A percentile compares a stretch with the other conserved stretches of the same genome.
Evolutionary conservation across 1,140 invertebrate species (phyloP).

Genomic region (Homarus americanus): DNA sequence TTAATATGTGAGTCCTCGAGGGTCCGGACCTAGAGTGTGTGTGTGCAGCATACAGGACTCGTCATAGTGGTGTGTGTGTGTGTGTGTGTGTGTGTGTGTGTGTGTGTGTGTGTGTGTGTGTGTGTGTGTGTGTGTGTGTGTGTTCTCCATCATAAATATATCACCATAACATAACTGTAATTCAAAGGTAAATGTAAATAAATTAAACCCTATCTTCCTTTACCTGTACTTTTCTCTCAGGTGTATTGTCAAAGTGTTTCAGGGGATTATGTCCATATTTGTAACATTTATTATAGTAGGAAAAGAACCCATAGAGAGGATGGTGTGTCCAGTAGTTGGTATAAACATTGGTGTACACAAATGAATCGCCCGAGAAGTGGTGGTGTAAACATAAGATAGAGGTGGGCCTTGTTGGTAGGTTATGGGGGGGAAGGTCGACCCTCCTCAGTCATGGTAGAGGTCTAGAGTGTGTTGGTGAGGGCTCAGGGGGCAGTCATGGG

Average conservation of each 20-base stretch:
- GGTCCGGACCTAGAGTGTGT: no score
- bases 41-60: neutral
- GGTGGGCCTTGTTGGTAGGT: no score
- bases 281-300: neutral
- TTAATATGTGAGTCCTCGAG: no score
- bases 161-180: neutral
- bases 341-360: neutral
- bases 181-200: neutral
- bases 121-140: conserved; percentile 20
- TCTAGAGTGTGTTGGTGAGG: neutral
- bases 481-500: neutral
- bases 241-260: no score
- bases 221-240: no score
- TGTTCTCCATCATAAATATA: no score
- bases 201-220: neutral
- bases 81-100: no score
- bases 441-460: neutral
- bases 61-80: no score
- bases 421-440: neutral
- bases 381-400: neutral
- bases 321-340: no score
- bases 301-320: neutral
- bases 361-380: neutral
- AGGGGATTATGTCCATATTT: neutral
- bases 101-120: no score